These are phyloP conservation scores for Pseudochromis fuscus DNA, from an alignment of 2,797 vertebrate genomes.

Conservation along the genomic window DNA sequence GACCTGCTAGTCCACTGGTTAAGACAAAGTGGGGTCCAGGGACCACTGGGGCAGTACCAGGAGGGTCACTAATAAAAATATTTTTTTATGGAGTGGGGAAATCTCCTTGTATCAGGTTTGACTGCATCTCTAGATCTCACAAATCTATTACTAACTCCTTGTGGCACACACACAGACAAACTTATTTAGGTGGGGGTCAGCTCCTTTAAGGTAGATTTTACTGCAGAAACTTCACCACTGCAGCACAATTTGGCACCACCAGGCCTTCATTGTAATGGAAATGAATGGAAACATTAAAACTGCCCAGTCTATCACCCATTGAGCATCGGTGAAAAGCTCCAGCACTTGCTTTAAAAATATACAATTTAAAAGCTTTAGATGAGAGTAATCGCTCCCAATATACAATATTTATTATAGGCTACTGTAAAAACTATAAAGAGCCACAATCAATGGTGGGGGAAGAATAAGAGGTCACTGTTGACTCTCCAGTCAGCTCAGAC, in stretches of 20 bases:
- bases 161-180: not conserved
- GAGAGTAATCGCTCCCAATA: not conserved
- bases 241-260: not conserved
- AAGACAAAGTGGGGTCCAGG: constrained; percentile 21
- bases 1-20: constrained; percentile 24
- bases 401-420: not conserved
- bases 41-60: constrained; percentile 1
- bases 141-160: too few species aligned
- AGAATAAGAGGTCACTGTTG: constrained; percentile 1
- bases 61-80: too few species aligned
- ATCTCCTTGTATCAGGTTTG: too few species aligned
- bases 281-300: not conserved
- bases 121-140: too few species aligned
- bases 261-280: not conserved
- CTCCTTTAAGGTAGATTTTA: too few species aligned
- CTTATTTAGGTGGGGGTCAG: not conserved
- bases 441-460: too few species aligned
- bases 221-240: not conserved
- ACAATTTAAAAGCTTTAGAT: not conserved
- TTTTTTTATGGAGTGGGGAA: not conserved
- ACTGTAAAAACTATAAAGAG: not conserved
- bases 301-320: not conserved
- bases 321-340: constrained; percentile 9
- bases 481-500: constrained; percentile 4
- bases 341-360: not conserved